Conservation (phyloP, 2,113 vertebrate species). For the Cynopterus brachyotis region DNA sequence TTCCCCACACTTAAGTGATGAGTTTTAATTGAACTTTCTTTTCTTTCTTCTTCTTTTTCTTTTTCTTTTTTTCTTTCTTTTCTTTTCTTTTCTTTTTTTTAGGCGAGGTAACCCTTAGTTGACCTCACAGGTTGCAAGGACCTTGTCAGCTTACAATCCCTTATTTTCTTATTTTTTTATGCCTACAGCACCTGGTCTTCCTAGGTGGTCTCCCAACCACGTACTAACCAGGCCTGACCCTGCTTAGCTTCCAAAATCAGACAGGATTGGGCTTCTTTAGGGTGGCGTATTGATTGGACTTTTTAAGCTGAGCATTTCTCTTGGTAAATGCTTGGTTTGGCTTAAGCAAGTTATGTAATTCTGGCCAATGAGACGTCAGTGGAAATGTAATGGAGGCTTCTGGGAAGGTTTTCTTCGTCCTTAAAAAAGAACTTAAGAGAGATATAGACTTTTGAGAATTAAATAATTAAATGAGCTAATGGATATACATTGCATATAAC, state of each 20-base stretch:
- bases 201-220: no score
- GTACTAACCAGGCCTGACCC: no score
- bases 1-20: background rate
- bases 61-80: no score
- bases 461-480: background rate
- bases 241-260: no score
- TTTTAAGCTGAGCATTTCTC: background rate
- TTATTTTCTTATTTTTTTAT: no score
- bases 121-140: no score
- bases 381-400: background rate
- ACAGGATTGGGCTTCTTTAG: no score
- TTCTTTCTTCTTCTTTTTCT: no score
- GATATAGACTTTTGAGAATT: background rate
- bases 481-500: background rate
- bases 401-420: background rate
- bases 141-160: no score
- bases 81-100: no score
- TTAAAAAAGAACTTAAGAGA: background rate
- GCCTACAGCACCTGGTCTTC: no score
- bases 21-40: background rate
- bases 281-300: background rate
- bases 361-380: background rate
- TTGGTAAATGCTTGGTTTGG: background rate
- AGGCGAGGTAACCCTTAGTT: no score
- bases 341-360: background rate